A percentile compares a stretch with the other conserved stretches of the same genome.
These are phyloP conservation scores for Anas bernieri DNA, from an alignment of 2,797 vertebrate species.

Conservation along the genomic window DNA sequence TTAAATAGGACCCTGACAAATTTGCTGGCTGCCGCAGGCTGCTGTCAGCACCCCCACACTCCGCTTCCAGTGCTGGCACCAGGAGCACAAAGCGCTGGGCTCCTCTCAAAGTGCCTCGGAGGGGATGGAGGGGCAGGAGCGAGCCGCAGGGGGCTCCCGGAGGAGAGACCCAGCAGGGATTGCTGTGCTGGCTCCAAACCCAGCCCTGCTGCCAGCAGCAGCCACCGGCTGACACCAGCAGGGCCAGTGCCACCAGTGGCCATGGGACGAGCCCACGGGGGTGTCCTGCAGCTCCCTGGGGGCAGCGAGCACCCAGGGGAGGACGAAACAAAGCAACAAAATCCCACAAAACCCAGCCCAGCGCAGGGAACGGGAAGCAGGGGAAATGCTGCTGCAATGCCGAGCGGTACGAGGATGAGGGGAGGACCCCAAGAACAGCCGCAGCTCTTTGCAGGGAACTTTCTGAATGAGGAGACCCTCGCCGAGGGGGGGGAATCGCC, in stretches of 20 bases:
- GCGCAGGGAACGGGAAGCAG: neutral
- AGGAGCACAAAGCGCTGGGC: neutral
- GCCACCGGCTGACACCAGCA: neutral
- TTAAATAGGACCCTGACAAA: neutral
- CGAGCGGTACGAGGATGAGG: neutral
- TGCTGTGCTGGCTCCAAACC: neutral
- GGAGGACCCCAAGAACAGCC: neutral
- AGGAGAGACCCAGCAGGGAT: neutral
- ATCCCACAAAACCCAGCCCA: neutral
- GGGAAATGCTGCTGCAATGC: neutral
- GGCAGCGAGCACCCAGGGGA: neutral
- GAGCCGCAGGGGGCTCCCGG: neutral
- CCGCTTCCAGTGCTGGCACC: neutral
- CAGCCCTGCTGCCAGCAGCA: neutral
- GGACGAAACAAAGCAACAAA: neutral
- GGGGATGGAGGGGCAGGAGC: neutral
- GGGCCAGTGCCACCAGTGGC: neutral
- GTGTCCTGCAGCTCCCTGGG: neutral
- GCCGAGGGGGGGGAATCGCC: neutral
- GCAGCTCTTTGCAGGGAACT: constrained; percentile 13
- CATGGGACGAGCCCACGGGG: neutral
- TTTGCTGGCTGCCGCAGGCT: neutral
- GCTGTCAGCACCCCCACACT: neutral
- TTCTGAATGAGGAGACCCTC: neutral
- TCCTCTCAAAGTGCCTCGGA: neutral